A percentile compares a stretch with the other conserved stretches of the same genome.
phyloP scores from a whole-genome alignment of 2,113 vertebrate genomes.

The Bagarius yarrelli region DNA sequence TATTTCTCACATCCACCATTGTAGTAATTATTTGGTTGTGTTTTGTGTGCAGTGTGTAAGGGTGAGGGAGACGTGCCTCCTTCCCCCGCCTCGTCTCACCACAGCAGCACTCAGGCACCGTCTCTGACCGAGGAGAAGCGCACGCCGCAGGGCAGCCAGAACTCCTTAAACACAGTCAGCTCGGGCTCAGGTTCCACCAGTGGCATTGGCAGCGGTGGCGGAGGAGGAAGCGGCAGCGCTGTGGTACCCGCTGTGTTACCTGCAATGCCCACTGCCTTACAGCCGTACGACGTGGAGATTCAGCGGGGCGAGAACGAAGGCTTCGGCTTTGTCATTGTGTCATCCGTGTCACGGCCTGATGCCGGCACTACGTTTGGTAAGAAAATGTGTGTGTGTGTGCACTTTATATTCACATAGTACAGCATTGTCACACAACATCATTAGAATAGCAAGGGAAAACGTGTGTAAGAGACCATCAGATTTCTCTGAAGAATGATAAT shows the following conservation, averaged over 20 bases:
- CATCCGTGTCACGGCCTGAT: slow-evolving; percentile 91
- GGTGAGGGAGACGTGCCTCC: slow-evolving; percentile 86
- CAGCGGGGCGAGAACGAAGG: slow-evolving; percentile 91
- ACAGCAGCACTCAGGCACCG: slow-evolving; percentile 93
- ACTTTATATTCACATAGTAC: background rate
- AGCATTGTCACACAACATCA: background rate
- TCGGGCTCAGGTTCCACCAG: slow-evolving; percentile 96
- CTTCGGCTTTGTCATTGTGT: slow-evolving; percentile 97
- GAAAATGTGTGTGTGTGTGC: slow-evolving; percentile 47
- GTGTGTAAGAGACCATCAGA: slow-evolving; percentile 3
- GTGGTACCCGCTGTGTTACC: slow-evolving; percentile 80
- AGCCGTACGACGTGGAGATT: slow-evolving; percentile 96
- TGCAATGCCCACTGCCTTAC: slow-evolving; percentile 67
- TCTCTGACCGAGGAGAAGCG: slow-evolving; percentile 94
- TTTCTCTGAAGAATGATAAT: slow-evolving; percentile 32
- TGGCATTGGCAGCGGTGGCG: slow-evolving; percentile 86
- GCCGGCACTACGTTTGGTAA: slow-evolving; percentile 92
- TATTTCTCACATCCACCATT: background rate
- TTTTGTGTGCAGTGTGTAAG: slow-evolving; percentile 75
- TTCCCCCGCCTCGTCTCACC: slow-evolving; percentile 93
- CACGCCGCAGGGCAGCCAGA: slow-evolving; percentile 95
- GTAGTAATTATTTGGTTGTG: background rate
- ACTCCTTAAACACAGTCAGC: slow-evolving; percentile 96
- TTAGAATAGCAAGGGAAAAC: background rate
- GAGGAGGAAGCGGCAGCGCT: slow-evolving; percentile 80